phyloP scores from a whole-genome alignment of 1,140 invertebrate genomes.

The Pollicipes pollicipes region DNA sequence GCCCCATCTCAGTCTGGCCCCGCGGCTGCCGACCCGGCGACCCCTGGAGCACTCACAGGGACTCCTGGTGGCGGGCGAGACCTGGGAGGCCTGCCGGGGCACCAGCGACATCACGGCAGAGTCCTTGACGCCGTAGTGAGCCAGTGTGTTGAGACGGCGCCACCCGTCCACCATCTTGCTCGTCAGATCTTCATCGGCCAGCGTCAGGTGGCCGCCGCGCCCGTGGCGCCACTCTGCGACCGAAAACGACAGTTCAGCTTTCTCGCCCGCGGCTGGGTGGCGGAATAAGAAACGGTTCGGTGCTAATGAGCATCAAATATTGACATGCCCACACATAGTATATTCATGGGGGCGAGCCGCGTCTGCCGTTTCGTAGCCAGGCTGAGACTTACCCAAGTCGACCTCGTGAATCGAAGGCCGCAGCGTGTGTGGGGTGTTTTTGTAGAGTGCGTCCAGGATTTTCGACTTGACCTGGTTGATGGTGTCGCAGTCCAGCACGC shows the following conservation, averaged over 20 bases:
- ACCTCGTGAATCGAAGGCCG: constrained; percentile 81
- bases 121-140: constrained; percentile 83
- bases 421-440: constrained; percentile 84
- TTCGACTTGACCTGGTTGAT: constrained; percentile 97
- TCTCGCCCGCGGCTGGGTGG: neutral
- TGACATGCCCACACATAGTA: neutral
- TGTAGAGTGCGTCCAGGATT: constrained; percentile 91
- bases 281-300: too few relatives aligned
- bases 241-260: constrained; percentile 10
- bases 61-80: neutral
- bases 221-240: constrained; percentile 74
- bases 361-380: neutral
- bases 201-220: constrained; percentile 68
- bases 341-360: neutral
- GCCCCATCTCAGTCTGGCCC: too few relatives aligned
- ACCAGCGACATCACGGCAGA: constrained; percentile 87
- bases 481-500: constrained; percentile 94
- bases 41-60: constrained; percentile 8
- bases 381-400: constrained; percentile 42
- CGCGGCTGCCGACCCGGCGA: too few relatives aligned
- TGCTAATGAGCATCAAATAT: neutral
- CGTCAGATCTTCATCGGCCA: constrained; percentile 83
- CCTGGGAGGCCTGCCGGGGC: constrained; percentile 31
- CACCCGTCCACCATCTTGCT: constrained; percentile 60
- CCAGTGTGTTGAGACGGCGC: constrained; percentile 77